A percentile compares a stretch with the other conserved stretches of the same genome.
Evolutionary conservation across 2,113 vertebrate genomes (phyloP).

Genomic region (Pollachius pollachius): DNA sequence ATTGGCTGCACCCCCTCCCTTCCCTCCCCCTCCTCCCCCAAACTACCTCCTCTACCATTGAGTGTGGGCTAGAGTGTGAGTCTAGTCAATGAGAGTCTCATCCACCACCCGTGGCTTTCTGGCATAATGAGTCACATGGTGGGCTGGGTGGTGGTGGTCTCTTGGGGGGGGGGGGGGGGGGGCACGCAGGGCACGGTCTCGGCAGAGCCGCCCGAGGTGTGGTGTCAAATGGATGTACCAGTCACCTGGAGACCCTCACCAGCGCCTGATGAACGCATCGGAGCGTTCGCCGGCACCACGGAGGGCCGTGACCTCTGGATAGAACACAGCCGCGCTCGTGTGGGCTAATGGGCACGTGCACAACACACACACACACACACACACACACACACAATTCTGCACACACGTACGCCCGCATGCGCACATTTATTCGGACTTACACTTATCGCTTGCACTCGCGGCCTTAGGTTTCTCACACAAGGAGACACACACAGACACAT

Average conservation of each 20-base stretch:
- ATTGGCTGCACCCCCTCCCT: not conserved
- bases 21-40: not conserved
- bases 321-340: too few relatives aligned
- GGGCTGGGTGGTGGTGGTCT: too few relatives aligned
- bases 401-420: not conserved
- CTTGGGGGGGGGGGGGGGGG: slow-evolving; percentile 24
- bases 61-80: slow-evolving; percentile 55
- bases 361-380: too few relatives aligned
- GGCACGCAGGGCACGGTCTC: slow-evolving; percentile 56
- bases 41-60: slow-evolving; percentile 30
- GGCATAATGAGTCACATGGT: slow-evolving; percentile 63
- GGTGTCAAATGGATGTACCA: slow-evolving; percentile 73
- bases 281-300: slow-evolving; percentile 48
- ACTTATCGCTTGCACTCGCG: too few relatives aligned
- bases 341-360: too few relatives aligned
- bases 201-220: slow-evolving; percentile 61
- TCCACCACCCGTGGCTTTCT: slow-evolving; percentile 39
- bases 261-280: slow-evolving; percentile 64
- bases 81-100: slow-evolving; percentile 47
- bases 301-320: slow-evolving; percentile 21
- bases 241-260: slow-evolving; percentile 62
- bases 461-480: too few relatives aligned
- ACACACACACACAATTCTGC: too few relatives aligned
- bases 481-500: slow-evolving; percentile 16
- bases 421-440: slow-evolving; percentile 7